These are phyloP conservation scores for Netta rufina DNA, from an alignment of 2,797 vertebrate species.

Conservation along the genomic window DNA sequence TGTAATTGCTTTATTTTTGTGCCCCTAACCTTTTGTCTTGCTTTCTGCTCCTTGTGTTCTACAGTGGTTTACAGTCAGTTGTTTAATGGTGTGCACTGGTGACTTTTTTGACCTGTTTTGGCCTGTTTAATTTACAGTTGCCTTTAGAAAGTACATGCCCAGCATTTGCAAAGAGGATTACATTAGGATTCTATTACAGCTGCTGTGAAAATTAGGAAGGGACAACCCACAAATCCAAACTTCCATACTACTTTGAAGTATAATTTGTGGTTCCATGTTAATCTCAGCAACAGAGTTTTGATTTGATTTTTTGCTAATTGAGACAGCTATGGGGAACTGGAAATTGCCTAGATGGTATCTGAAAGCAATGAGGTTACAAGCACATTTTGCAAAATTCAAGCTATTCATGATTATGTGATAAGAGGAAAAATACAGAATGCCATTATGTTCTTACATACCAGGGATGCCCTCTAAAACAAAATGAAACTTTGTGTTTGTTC, in stretches of 20 bases:
- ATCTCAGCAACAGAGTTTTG: neutral
- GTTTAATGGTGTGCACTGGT: neutral
- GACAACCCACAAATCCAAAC: neutral
- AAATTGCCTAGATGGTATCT: neutral
- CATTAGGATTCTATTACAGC: neutral
- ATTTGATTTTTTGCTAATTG: neutral
- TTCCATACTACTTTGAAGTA: neutral
- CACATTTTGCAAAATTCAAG: neutral
- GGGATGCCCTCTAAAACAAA: neutral
- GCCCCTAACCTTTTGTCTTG: neutral
- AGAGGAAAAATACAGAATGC: neutral
- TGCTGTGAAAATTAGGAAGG: neutral
- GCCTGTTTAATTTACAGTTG: neutral
- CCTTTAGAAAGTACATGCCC: neutral
- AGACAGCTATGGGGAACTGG: neutral
- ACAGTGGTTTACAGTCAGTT: neutral
- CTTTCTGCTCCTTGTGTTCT: neutral
- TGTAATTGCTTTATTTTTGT: neutral
- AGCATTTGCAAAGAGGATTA: neutral
- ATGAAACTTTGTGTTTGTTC: neutral
- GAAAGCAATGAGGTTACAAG: neutral
- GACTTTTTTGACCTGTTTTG: neutral
- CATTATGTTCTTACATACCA: neutral
- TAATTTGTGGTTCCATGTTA: neutral
- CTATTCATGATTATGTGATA: neutral